Conservation (phyloP, 2,797 vertebrate genomes). For the Syngnathus acus region DNA sequence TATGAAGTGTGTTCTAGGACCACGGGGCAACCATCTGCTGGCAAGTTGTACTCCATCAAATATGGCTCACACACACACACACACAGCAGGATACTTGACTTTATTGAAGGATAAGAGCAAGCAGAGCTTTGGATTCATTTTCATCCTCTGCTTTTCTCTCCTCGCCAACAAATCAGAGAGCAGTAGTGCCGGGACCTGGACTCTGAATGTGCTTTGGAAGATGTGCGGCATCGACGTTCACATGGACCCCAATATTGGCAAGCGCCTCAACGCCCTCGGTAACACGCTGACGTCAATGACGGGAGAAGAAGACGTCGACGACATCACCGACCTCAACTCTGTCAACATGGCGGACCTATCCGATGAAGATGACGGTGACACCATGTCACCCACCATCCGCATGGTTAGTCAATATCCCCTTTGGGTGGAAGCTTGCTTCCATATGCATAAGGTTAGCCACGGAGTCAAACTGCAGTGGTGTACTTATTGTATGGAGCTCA, state of each 20-base stretch:
- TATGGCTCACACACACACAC: conserved; percentile 18
- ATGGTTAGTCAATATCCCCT: conserved; percentile 69
- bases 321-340: conserved; percentile 90
- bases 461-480: not conserved
- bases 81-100: not conserved
- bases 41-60: conserved; percentile 56
- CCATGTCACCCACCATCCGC: conserved; percentile 85
- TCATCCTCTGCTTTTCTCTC: not conserved
- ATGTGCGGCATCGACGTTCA: conserved; percentile 99
- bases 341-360: conserved; percentile 88
- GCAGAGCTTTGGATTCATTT: conserved; percentile 11
- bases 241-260: conserved; percentile 99
- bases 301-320: conserved; percentile 90
- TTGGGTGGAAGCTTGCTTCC: not conserved
- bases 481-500: not conserved
- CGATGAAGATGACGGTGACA: conserved; percentile 89
- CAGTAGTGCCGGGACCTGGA: conserved; percentile 97
- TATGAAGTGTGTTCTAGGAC: conserved; percentile 98
- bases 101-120: not conserved
- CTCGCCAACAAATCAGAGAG: conserved; percentile 74
- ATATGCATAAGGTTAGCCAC: not conserved
- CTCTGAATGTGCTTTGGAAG: conserved; percentile 95
- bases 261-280: conserved; percentile 91
- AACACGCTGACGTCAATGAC: conserved; percentile 94
- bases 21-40: conserved; percentile 89